Conservation (phyloP, 1,140 invertebrate species). For the Antheraea mylitta region DNA sequence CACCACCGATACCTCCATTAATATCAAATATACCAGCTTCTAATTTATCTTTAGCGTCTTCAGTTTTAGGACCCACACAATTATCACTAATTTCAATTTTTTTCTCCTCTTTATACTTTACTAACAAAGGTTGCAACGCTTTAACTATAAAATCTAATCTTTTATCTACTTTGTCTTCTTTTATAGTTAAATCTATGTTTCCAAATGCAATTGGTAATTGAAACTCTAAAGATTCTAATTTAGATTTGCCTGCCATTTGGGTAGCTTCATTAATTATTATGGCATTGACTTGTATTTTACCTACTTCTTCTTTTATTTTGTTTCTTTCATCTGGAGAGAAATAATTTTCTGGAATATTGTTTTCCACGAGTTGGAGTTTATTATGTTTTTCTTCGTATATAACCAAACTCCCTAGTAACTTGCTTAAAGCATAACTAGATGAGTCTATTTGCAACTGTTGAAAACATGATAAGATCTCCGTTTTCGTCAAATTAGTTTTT, state of each 20-base stretch:
- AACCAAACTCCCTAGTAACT: constrained; percentile 3
- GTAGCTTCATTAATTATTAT: constrained; percentile 17
- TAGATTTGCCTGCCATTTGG: constrained; percentile 11
- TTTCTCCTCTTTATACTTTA: background rate
- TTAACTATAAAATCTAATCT: background rate
- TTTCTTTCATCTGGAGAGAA: constrained; percentile 17
- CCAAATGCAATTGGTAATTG: constrained; percentile 23
- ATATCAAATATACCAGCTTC: constrained; percentile 11
- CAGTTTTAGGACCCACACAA: constrained; percentile 7
- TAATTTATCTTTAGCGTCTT: constrained; percentile 7
- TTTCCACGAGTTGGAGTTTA: constrained; percentile 17
- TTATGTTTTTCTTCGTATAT: constrained; percentile 17
- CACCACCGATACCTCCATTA: constrained; percentile 19
- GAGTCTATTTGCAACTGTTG: constrained; percentile 10
- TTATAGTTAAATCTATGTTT: constrained; percentile 21
- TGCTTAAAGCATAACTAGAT: constrained; percentile 11
- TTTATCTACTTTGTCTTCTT: constrained; percentile 8
- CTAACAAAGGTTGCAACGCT: constrained; percentile 13
- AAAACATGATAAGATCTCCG: constrained; percentile 13
- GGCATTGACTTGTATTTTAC: constrained; percentile 13
- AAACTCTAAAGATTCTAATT: constrained; percentile 15
- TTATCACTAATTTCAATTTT: constrained; percentile 18
- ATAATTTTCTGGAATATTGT: constrained; percentile 6
- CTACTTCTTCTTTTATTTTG: constrained; percentile 7
- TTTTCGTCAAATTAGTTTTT: constrained; percentile 14